Percentiles rank a stretch among this genome's conserved stretches.
Evolutionary conservation across 2,113 vertebrate species (phyloP).

Genomic region (Prunella fulvescens): DNA sequence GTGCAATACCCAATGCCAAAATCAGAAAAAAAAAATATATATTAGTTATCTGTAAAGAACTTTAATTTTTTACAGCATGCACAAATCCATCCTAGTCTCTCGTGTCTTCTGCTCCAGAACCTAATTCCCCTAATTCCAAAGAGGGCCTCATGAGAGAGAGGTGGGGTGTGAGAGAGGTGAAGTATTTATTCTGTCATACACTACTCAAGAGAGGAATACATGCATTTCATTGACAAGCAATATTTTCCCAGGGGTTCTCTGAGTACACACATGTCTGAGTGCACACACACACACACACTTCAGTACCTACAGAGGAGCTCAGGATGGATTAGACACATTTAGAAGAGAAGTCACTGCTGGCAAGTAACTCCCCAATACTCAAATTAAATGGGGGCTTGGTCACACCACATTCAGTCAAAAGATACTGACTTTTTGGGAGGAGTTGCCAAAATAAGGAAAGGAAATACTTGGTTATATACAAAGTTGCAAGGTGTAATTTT

Average conservation of each 20-base stretch:
- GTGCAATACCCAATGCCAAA: not conserved
- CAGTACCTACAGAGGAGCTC: not conserved
- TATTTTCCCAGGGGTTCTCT: not conserved
- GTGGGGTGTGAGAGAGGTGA: not conserved
- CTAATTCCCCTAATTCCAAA: not conserved
- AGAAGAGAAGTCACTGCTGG: not conserved
- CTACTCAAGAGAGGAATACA: not conserved
- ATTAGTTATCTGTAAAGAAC: not conserved
- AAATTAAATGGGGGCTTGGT: not conserved
- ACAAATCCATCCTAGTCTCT: not conserved
- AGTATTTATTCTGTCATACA: not conserved
- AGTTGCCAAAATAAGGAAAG: not conserved
- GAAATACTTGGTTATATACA: not conserved
- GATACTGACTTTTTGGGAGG: not conserved
- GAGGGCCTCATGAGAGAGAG: not conserved
- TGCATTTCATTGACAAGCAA: not conserved
- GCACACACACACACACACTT: not conserved
- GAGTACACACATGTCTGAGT: not conserved
- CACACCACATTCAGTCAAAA: not conserved
- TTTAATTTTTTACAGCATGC: not conserved
- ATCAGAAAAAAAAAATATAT: not conserved
- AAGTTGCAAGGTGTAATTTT: not conserved
- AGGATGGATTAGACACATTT: not conserved
- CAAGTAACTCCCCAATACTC: not conserved
- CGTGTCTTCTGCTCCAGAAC: not conserved